Evolutionary conservation across 2,888 invertebrate genomes (phyloP).

Genomic region (Azorinus chamasolen): DNA sequence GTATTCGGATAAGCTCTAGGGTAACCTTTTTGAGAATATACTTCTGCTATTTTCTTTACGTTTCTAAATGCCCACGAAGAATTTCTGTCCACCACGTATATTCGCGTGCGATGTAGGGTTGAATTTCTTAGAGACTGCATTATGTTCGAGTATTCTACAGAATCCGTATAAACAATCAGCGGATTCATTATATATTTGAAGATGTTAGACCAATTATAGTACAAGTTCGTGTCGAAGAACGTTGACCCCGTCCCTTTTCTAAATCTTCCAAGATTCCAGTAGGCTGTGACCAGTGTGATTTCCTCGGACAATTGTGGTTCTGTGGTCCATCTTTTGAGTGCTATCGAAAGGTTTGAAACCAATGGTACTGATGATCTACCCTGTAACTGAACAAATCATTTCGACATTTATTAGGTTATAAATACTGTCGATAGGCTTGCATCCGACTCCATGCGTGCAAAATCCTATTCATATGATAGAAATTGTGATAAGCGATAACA

Average conservation of each 20-base stretch:
- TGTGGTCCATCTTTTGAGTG: too few relatives aligned
- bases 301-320: too few relatives aligned
- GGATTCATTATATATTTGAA: constrained; percentile 60
- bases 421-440: too few relatives aligned
- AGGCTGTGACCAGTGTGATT: constrained; percentile 71
- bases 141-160: constrained; percentile 33
- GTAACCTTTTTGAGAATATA: constrained; percentile 59
- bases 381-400: too few relatives aligned
- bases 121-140: constrained; percentile 40
- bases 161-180: constrained; percentile 71
- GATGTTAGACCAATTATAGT: constrained; percentile 51
- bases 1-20: constrained; percentile 74
- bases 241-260: constrained; percentile 43
- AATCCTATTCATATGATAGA: too few relatives aligned
- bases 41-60: constrained; percentile 44
- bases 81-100: constrained; percentile 52
- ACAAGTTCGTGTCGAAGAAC: constrained; percentile 19
- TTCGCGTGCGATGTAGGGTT: constrained; percentile 39
- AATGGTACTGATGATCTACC: too few relatives aligned
- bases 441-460: too few relatives aligned
- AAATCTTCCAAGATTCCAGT: constrained; percentile 69
- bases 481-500: too few relatives aligned
- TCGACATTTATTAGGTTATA: too few relatives aligned
- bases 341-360: too few relatives aligned
- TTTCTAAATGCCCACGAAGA: constrained; percentile 66